phyloP scores from a whole-genome alignment of 2,797 vertebrate species.

The Enoplosus armatus region DNA sequence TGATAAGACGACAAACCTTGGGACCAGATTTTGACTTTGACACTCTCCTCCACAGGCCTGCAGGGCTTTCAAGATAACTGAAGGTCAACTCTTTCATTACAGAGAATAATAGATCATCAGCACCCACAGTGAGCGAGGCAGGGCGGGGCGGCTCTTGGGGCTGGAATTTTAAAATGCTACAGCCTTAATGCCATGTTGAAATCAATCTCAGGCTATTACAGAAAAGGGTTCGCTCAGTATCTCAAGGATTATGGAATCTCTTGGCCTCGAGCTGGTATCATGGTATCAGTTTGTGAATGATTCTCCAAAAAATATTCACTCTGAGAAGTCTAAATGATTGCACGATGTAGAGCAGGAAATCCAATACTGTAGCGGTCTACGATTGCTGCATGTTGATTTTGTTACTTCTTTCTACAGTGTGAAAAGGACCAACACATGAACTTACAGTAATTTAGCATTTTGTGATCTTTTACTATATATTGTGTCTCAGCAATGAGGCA shows the following conservation, averaged over 20 bases:
- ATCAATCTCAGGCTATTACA: constrained; percentile 67
- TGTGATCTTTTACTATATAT: background rate
- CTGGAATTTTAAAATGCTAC: constrained; percentile 65
- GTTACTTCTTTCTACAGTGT: background rate
- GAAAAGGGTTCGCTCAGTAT: constrained; percentile 50
- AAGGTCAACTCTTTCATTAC: constrained; percentile 78
- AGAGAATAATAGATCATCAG: constrained; percentile 73
- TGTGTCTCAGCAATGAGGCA: background rate
- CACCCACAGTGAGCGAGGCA: constrained; percentile 23
- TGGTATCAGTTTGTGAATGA: constrained; percentile 38
- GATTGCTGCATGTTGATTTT: background rate
- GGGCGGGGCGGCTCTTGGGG: constrained; percentile 38
- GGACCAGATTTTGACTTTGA: constrained; percentile 62
- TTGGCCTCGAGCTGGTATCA: constrained; percentile 52
- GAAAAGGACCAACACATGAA: background rate
- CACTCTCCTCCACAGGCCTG: constrained; percentile 34
- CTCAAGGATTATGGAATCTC: constrained; percentile 61
- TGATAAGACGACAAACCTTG: constrained; percentile 43
- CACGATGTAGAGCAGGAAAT: constrained; percentile 18
- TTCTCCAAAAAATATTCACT: constrained; percentile 40
- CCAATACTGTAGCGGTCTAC: background rate
- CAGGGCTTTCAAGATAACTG: constrained; percentile 62
- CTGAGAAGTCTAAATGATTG: constrained; percentile 28
- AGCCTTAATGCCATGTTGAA: constrained; percentile 51
- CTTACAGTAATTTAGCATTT: background rate